A percentile compares a stretch with the other conserved stretches of the same genome.
Evolutionary conservation across 2,797 vertebrate species (phyloP).

Genomic region (Capromys pilorides): DNA sequence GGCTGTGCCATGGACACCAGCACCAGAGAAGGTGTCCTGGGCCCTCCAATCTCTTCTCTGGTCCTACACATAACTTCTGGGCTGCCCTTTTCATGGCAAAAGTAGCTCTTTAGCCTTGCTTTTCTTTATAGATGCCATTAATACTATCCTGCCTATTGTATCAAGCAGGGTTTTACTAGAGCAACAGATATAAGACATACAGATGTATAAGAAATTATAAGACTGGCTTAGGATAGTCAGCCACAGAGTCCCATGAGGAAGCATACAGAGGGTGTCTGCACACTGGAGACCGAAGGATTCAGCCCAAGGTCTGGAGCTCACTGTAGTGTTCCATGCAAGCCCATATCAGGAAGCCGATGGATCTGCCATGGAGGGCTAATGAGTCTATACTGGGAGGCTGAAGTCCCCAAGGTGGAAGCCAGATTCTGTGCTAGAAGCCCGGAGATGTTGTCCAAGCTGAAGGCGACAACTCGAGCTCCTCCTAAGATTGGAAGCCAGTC

Average conservation of each 20-base stretch:
- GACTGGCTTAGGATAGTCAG: background rate
- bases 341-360: background rate
- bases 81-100: background rate
- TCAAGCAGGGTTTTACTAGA: background rate
- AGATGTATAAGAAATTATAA: background rate
- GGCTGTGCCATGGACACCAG: background rate
- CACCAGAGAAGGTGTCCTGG: background rate
- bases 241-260: background rate
- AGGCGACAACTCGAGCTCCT: background rate
- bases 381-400: background rate
- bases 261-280: background rate
- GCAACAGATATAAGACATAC: background rate
- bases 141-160: background rate
- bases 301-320: background rate
- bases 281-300: background rate
- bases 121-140: background rate
- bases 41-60: background rate
- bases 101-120: background rate
- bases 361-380: background rate
- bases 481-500: background rate
- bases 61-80: background rate
- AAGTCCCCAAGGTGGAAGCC: background rate
- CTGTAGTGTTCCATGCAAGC: background rate
- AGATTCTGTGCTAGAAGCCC: background rate
- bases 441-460: background rate